Evolutionary conservation across 2,888 invertebrate genomes (phyloP), one percentile per base, ranked within the genome.

Genomic region (Euzophera pinguis): DNA sequence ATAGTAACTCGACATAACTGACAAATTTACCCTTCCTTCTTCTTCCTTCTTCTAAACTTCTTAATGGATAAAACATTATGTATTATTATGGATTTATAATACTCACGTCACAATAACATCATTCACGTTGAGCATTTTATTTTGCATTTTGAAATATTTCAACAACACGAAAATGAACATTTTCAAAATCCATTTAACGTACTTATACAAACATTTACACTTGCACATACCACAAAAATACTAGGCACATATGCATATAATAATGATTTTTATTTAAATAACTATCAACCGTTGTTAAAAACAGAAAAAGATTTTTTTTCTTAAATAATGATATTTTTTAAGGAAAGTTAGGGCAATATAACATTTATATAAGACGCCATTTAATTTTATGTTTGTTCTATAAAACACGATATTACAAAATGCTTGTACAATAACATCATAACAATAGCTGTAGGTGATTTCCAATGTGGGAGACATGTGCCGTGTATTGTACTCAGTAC

Each of bases 121-220:
- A 2, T 10, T 14, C 9, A n/a, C 5, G 10, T 10, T 32, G 12
- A 32, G 9, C n/a, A 1, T 14, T 45, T 32, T 14, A 32, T 32
- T 14, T 16, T 14, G 29, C 14, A 10, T 7, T 16, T 45, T 45
- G 13, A 45, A 45, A 45, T 45, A 32, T 32, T 45, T 45, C 14
- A 5, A 32, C n/a, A 45, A 76, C 73, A 72, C 69, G 13, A 60
- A 52, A 49, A 77, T 69, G 9, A 64, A 53, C 27, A 77, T 79
- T 56, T 64, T 73, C 53, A 67, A 65, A 8, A 58, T 9, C 8
- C 13, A 32, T 16, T 16, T n/a, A 3, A 45, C 0, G 14, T 10
- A 8, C 13, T 13, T 27, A 9, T 29, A 43, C 8, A 27, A 5
- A 10, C 43, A 32, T 13, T 3, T 2, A 32, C 32, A 45, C 14